phyloP scores from a whole-genome alignment of 2,797 vertebrate genomes.

The Microctenopoma stevenorrisi region DNA sequence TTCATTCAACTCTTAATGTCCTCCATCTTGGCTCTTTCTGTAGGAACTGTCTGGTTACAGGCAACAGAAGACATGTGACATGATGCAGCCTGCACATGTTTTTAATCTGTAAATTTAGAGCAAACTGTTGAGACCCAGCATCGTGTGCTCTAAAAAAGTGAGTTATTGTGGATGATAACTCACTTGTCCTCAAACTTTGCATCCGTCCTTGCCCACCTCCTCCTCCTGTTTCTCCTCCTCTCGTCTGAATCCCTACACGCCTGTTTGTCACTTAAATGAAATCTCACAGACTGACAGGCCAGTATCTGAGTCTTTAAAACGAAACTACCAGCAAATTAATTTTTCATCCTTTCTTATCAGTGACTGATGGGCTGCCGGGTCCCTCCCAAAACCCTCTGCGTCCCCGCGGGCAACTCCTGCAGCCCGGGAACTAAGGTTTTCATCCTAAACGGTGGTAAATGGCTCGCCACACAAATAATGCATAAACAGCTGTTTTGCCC shows the following conservation, averaged over 20 bases:
- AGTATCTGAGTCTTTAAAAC: conserved; percentile 78
- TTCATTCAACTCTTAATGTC: too few relatives aligned
- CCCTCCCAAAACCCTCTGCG: conserved; percentile 62
- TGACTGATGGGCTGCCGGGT: conserved; percentile 77
- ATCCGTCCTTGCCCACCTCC: conserved; percentile 3
- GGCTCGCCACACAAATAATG: conserved; percentile 88
- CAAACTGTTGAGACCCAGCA: not conserved
- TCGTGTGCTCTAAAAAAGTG: not conserved
- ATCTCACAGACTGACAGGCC: conserved; percentile 77
- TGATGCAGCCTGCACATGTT: not conserved
- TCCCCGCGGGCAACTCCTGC: conserved; percentile 79
- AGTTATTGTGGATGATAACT: not conserved
- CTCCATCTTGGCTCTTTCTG: too few relatives aligned
- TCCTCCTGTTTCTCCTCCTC: conserved; percentile 16
- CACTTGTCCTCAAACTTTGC: conserved; percentile 15
- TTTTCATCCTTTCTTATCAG: conserved; percentile 85
- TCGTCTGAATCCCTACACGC: conserved; percentile 45
- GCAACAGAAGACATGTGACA: not conserved
- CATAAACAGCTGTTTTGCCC: conserved; percentile 91
- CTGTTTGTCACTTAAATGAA: conserved; percentile 77
- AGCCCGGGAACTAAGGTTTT: conserved; percentile 74
- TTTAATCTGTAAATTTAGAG: not conserved
- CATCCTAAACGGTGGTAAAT: conserved; percentile 86
- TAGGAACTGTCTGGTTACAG: not conserved
- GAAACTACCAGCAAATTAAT: conserved; percentile 81